phyloP scores from a whole-genome alignment of 2,888 invertebrate genomes.

The Scelioninae gen. 2 region DNA sequence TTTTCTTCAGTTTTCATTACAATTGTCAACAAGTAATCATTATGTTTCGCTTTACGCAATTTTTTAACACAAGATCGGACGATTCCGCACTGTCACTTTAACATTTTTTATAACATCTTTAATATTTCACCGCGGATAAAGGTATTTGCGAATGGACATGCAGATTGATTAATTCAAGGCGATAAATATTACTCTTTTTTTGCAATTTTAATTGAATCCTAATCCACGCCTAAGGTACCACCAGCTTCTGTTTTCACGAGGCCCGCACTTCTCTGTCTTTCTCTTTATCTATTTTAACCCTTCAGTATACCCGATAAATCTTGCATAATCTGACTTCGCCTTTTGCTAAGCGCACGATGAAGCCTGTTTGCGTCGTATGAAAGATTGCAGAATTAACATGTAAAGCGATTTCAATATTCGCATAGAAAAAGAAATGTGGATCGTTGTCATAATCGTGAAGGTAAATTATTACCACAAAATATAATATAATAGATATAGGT shows the following conservation, averaged over 20 bases:
- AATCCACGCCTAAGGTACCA: slow-evolving; percentile 68
- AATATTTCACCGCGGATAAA: no score
- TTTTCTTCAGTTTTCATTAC: no score
- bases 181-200: slow-evolving; percentile 69
- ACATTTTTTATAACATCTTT: no score
- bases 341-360: slow-evolving; percentile 56
- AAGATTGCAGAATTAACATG: slow-evolving; percentile 57
- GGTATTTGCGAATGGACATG: no score
- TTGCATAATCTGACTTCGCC: slow-evolving; percentile 61
- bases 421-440: slow-evolving; percentile 30
- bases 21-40: no score
- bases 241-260: slow-evolving; percentile 62
- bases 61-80: no score
- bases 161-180: slow-evolving; percentile 32
- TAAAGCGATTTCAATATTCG: slow-evolving; percentile 50
- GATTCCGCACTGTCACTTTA: no score
- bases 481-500: slow-evolving; percentile 24
- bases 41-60: no score
- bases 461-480: slow-evolving; percentile 36
- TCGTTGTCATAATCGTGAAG: slow-evolving; percentile 25
- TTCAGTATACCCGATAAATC: slow-evolving; percentile 67
- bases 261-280: slow-evolving; percentile 49
- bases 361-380: slow-evolving; percentile 58
- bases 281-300: slow-evolving; percentile 58
- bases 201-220: slow-evolving; percentile 69